Conservation (phyloP, 2,797 vertebrate species). For the Lepilemur ruficaudatus region DNA sequence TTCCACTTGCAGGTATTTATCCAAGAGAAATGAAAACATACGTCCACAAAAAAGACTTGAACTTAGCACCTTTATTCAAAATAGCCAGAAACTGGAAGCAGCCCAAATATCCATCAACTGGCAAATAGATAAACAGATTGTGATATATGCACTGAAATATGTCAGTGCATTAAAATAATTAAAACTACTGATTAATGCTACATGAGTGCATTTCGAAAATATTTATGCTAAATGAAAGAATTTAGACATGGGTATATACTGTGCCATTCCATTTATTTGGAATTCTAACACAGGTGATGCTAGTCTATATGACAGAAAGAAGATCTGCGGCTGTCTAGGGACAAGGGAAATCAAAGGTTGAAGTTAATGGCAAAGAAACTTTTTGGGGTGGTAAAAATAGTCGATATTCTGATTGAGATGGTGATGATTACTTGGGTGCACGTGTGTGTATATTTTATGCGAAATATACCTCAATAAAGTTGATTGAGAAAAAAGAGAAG, state of each 20-base stretch:
- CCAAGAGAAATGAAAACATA: slow-evolving; percentile 23
- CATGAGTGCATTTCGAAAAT: neutral
- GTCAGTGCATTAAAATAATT: neutral
- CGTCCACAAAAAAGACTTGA: neutral
- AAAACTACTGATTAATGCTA: neutral
- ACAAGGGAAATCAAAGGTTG: neutral
- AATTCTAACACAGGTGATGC: neutral
- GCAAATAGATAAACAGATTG: neutral
- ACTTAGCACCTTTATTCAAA: neutral
- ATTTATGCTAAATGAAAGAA: neutral
- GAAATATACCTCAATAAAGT: neutral
- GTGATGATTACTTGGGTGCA: neutral
- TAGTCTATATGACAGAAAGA: neutral
- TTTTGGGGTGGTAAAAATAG: neutral
- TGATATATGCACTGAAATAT: neutral
- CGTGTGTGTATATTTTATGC: neutral
- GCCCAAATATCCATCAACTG: neutral
- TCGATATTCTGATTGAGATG: neutral
- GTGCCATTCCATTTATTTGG: neutral
- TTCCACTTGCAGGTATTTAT: neutral
- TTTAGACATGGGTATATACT: neutral
- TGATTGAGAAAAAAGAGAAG: neutral
- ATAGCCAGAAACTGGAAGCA: neutral
- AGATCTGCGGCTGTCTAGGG: neutral
- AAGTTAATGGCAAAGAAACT: neutral